A percentile compares a stretch with the other conserved stretches of the same genome.
Evolutionary conservation across 2,888 invertebrate species (phyloP).

Genomic region (Hemicrepidius hirtus): DNA sequence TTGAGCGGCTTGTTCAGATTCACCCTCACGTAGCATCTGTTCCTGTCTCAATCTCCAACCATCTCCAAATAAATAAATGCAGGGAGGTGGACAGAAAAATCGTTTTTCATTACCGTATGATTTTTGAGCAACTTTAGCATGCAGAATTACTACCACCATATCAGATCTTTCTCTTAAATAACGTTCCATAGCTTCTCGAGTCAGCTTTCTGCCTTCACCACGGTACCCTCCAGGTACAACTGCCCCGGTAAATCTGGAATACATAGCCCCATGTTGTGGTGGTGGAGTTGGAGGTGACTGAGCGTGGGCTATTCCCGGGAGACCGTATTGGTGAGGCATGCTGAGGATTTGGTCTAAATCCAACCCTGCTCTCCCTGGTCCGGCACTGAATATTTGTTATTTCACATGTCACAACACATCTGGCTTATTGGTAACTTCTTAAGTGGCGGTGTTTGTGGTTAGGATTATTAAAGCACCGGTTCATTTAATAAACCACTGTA

Average conservation of each 20-base stretch:
- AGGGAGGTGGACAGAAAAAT: constrained; percentile 99
- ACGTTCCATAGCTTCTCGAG: constrained; percentile 95
- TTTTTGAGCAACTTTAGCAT: constrained; percentile 99
- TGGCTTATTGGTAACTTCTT: constrained; percentile 35
- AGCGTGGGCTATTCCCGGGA: constrained; percentile 82
- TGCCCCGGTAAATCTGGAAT: constrained; percentile 78
- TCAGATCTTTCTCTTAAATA: constrained; percentile 96
- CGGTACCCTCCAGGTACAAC: constrained; percentile 79
- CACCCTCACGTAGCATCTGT: constrained; percentile 93
- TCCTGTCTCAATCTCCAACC: constrained; percentile 98
- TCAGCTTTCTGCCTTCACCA: constrained; percentile 88
- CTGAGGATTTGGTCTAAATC: constrained; percentile 34
- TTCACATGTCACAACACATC: constrained; percentile 48
- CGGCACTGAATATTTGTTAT: constrained; percentile 41
- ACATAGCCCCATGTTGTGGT: constrained; percentile 78
- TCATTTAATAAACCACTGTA: constrained; percentile 38
- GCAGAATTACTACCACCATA: constrained; percentile 97
- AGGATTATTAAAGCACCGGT: constrained; percentile 32
- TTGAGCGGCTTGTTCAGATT: constrained; percentile 92
- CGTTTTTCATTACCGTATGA: constrained; percentile 99
- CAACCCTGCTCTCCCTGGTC: constrained; percentile 45
- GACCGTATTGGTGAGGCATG: constrained; percentile 89
- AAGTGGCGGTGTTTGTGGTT: constrained; percentile 35
- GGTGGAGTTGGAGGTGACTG: constrained; percentile 89
- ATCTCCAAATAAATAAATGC: constrained; percentile 98